Conservation (phyloP, 1,140 invertebrate species). For the Meloidogyne floridensis region DNA sequence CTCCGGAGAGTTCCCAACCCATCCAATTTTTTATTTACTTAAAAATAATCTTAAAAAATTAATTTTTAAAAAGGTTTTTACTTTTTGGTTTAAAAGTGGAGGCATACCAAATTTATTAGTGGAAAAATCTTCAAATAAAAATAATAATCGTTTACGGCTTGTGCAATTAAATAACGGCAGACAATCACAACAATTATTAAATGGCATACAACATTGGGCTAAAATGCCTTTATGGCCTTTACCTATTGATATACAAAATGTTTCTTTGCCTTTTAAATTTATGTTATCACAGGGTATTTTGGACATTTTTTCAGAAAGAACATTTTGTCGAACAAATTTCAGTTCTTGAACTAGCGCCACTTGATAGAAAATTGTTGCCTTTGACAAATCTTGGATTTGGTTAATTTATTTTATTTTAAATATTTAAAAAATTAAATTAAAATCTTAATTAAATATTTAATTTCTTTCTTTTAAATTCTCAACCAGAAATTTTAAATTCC, state of each 20-base stretch:
- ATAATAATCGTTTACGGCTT: slow-evolving; percentile 37
- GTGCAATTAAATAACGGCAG: slow-evolving; percentile 38
- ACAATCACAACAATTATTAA: slow-evolving; percentile 32
- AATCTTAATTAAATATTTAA: too few species aligned
- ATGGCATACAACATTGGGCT: slow-evolving; percentile 18
- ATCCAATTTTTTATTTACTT: too few species aligned
- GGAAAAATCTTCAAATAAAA: slow-evolving; percentile 34
- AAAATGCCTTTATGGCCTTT: slow-evolving; percentile 48
- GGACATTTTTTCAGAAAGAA: too few species aligned
- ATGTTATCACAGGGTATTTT: slow-evolving; percentile 47
- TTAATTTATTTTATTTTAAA: background rate
- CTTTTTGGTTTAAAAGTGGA: slow-evolving; percentile 50
- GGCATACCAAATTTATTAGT: slow-evolving; percentile 48
- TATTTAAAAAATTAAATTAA: background rate
- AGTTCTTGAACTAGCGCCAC: slow-evolving; percentile 38
- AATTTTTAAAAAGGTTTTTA: slow-evolving; percentile 41
- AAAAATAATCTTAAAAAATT: too few species aligned
- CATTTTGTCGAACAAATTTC: background rate
- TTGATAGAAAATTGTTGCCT: slow-evolving; percentile 36
- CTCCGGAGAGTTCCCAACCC: too few species aligned
- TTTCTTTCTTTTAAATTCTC: too few species aligned
- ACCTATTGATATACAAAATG: slow-evolving; percentile 47
- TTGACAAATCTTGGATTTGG: slow-evolving; percentile 36
- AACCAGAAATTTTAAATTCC: too few species aligned
- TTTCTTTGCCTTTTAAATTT: slow-evolving; percentile 44